Evolutionary conservation across 2,888 invertebrate species (phyloP).

Genomic region (Deilephila elpenor): DNA sequence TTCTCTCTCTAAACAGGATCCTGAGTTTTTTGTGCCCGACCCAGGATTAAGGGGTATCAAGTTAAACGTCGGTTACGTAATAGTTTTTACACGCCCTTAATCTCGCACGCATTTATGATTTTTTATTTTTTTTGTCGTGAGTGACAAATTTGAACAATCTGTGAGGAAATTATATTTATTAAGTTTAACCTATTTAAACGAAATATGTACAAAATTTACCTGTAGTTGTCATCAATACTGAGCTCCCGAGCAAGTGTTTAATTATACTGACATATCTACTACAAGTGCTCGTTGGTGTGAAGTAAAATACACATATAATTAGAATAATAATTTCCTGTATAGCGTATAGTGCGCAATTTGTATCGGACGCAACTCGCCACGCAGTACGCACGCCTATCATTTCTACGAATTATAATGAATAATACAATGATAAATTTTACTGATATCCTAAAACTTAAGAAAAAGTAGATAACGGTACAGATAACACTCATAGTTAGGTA

Average conservation of each 20-base stretch:
- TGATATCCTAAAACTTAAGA: no score
- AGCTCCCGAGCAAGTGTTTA: neutral
- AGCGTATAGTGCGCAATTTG: constrained; percentile 19
- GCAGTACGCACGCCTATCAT: neutral
- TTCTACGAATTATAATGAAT: neutral
- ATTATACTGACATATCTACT: constrained; percentile 8
- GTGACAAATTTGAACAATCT: constrained; percentile 13
- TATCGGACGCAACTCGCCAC: neutral
- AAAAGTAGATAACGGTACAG: no score
- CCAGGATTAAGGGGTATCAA: constrained; percentile 74
- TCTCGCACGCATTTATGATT: constrained; percentile 41
- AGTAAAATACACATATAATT: neutral
- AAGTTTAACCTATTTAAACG: no score
- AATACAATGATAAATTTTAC: neutral
- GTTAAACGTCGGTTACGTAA: constrained; percentile 80
- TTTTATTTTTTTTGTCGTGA: neutral
- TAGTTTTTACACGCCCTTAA: constrained; percentile 79
- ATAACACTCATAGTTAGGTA: no score
- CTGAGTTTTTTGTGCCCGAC: constrained; percentile 68
- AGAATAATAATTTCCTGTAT: constrained; percentile 16
- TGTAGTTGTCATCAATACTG: neutral
- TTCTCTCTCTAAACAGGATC: constrained; percentile 66
- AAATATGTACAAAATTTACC: neutral
- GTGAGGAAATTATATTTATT: neutral
- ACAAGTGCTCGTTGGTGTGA: neutral